These are phyloP conservation scores for Ornithoptera priamus DNA, from an alignment of 2,888 invertebrate genomes.

Conservation along the genomic window DNA sequence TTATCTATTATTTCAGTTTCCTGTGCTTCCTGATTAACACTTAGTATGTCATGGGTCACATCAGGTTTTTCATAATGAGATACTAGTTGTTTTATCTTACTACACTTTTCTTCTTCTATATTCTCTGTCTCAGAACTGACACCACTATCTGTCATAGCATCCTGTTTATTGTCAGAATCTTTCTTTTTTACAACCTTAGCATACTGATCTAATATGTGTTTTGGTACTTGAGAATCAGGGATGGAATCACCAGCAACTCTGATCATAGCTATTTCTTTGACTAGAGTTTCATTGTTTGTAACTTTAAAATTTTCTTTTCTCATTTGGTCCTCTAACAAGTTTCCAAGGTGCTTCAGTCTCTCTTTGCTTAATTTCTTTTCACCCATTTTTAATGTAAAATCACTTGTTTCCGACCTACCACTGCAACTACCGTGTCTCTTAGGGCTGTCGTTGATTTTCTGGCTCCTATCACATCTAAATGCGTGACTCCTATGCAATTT, in stretches of 20 bases:
- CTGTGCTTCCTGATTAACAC: slow-evolving; percentile 29
- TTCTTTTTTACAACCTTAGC: slow-evolving; percentile 69
- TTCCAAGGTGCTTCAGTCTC: slow-evolving; percentile 60
- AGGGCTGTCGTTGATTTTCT: slow-evolving; percentile 55
- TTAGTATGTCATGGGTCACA: slow-evolving; percentile 28
- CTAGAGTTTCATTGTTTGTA: slow-evolving; percentile 30
- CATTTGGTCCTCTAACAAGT: slow-evolving; percentile 71
- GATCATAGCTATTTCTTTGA: slow-evolving; percentile 40
- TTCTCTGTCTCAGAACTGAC: slow-evolving; percentile 76
- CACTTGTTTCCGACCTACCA: slow-evolving; percentile 63
- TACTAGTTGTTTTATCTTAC: slow-evolving; percentile 53
- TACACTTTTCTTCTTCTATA: slow-evolving; percentile 63
- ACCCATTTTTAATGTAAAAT: slow-evolving; percentile 61
- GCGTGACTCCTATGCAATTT: slow-evolving; percentile 81
- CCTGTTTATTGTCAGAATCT: slow-evolving; percentile 55
- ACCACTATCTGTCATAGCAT: slow-evolving; percentile 73
- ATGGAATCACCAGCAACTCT: slow-evolving; percentile 46
- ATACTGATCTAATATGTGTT: slow-evolving; percentile 72
- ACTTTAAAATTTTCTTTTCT: slow-evolving; percentile 64
- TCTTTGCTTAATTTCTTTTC: slow-evolving; percentile 66
- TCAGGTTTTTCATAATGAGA: slow-evolving; percentile 51
- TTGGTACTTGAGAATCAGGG: slow-evolving; percentile 65
- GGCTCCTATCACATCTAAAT: slow-evolving; percentile 76
- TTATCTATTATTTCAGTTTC: slow-evolving; percentile 21
- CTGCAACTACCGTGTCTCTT: slow-evolving; percentile 66